Conservation (phyloP, 2,888 invertebrate genomes). For the Melipona bicolor region DNA sequence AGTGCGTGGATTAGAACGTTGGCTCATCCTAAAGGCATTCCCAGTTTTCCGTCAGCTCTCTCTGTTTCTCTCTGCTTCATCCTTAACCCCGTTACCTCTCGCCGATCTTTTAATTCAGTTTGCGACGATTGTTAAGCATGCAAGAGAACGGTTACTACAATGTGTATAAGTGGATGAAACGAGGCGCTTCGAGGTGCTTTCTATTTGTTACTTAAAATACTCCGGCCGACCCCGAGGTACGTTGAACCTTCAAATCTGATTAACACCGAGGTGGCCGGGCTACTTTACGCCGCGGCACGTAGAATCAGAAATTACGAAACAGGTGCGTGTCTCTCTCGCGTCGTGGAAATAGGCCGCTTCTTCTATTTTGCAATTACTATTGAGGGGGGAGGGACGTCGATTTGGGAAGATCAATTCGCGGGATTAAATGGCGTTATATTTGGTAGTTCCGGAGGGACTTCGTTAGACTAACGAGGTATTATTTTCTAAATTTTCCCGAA, state of each 20-base stretch:
- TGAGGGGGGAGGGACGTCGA: background rate
- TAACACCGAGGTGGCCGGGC: slow-evolving; percentile 27
- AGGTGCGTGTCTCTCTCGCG: background rate
- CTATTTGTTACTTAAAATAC: slow-evolving; percentile 52
- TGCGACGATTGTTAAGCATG: background rate
- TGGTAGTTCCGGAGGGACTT: too few species aligned
- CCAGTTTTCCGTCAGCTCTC: too few species aligned
- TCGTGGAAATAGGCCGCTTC: background rate
- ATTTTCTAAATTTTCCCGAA: too few species aligned
- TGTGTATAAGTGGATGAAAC: slow-evolving; percentile 26
- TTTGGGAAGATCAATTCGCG: background rate
- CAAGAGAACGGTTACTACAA: background rate
- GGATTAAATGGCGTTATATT: background rate
- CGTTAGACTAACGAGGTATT: background rate
- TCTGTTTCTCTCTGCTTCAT: too few species aligned
- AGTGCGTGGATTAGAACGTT: too few species aligned
- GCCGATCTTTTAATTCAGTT: background rate
- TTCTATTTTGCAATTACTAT: background rate
- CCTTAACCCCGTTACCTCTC: too few species aligned
- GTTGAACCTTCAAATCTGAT: slow-evolving; percentile 53
- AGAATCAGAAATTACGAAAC: slow-evolving; percentile 22
- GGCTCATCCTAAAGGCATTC: too few species aligned
- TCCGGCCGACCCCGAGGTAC: slow-evolving; percentile 16
- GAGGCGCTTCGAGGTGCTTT: slow-evolving; percentile 40
- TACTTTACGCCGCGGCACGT: slow-evolving; percentile 5